Percentiles rank a stretch among this genome's conserved stretches.
Evolutionary conservation across 2,888 invertebrate genomes (phyloP).

Genomic region (Schizotus pectinicornis): DNA sequence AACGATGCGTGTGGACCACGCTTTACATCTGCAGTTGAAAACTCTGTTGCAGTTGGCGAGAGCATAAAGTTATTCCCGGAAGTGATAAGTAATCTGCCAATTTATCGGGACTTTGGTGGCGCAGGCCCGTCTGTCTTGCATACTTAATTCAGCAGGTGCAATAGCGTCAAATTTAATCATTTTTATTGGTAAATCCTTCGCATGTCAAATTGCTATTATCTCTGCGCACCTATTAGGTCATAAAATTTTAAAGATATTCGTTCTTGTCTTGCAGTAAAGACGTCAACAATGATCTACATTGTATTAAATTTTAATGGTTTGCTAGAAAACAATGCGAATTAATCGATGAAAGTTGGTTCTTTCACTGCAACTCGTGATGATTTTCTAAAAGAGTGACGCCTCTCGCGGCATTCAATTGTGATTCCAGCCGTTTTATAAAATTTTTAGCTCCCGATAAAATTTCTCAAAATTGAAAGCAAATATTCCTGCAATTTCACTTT

Average conservation of each 20-base stretch:
- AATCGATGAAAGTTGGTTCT: constrained; percentile 21
- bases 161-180: constrained; percentile 20
- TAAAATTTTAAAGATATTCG: background rate
- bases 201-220: constrained; percentile 4
- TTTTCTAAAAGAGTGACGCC: constrained; percentile 24
- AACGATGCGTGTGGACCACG: no score
- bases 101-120: constrained; percentile 28
- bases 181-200: constrained; percentile 22
- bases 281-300: constrained; percentile 9
- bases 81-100: constrained; percentile 41
- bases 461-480: constrained; percentile 42
- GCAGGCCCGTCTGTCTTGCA: constrained; percentile 16
- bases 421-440: constrained; percentile 18
- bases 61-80: constrained; percentile 38
- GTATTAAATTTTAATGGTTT: constrained; percentile 13
- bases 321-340: constrained; percentile 21
- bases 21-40: background rate
- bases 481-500: constrained; percentile 42
- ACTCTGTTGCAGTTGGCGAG: constrained; percentile 32
- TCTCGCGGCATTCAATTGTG: constrained; percentile 29
- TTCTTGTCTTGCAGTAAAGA: constrained; percentile 8
- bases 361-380: constrained; percentile 26
- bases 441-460: constrained; percentile 27
- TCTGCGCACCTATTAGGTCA: background rate
- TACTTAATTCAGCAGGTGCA: constrained; percentile 26